Evolutionary conservation across 2,888 invertebrate species (phyloP).

Genomic region (Tetragonisca angustula): DNA sequence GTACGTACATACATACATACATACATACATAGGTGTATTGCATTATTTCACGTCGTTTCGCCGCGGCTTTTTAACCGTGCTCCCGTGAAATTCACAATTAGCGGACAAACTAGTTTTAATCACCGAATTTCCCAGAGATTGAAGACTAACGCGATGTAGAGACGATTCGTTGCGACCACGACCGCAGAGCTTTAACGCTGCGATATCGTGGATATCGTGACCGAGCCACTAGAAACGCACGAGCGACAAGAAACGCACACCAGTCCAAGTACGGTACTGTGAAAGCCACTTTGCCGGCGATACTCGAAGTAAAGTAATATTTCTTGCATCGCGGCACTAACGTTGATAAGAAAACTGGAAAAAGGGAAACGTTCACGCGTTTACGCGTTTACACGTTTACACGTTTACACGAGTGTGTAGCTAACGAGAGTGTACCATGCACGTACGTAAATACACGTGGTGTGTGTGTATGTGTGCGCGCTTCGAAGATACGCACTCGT

Average conservation of each 20-base stretch:
- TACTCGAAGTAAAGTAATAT: constrained; percentile 50
- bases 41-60: constrained; percentile 22
- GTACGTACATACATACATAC: too few relatives aligned
- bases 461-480: background rate
- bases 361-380: constrained; percentile 22
- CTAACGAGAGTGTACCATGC: too few relatives aligned
- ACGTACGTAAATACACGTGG: too few relatives aligned
- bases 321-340: constrained; percentile 22
- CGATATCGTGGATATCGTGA: background rate
- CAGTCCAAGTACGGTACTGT: background rate
- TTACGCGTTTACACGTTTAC: background rate
- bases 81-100: constrained; percentile 21
- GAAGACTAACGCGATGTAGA: constrained; percentile 3
- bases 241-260: too few relatives aligned
- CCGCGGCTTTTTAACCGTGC: constrained; percentile 39
- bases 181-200: background rate
- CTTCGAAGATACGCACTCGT: constrained; percentile 22
- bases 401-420: too few relatives aligned
- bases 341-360: constrained; percentile 38
- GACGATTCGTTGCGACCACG: background rate
- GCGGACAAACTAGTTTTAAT: constrained; percentile 33
- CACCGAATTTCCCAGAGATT: constrained; percentile 19
- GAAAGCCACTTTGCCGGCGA: constrained; percentile 30
- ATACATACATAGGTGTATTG: background rate
- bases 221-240: too few relatives aligned